phyloP scores from a whole-genome alignment of 2,797 vertebrate species.

The Sardinella longiceps region DNA sequence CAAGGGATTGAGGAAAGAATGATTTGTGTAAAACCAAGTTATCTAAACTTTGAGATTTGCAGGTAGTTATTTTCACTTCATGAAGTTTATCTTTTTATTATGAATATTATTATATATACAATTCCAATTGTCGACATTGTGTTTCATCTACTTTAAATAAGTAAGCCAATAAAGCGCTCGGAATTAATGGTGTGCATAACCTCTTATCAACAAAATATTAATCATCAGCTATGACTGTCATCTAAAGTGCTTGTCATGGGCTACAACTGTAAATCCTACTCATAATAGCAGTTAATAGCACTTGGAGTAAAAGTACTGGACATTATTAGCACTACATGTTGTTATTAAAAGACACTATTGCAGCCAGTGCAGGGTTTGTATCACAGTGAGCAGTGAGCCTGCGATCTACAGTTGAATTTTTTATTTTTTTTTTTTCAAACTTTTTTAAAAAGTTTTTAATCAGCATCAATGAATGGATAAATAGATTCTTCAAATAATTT shows the following conservation, averaged over 20 bases:
- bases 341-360: neutral
- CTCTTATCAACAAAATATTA: neutral
- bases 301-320: neutral
- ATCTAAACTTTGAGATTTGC: neutral
- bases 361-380: neutral
- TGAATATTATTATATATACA: neutral
- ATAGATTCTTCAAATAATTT: neutral
- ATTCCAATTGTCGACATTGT: too few species aligned
- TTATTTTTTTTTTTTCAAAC: too few species aligned
- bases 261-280: neutral
- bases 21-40: neutral
- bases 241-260: neutral
- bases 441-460: neutral
- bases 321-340: neutral
- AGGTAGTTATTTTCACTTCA: neutral
- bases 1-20: neutral
- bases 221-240: too few species aligned
- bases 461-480: neutral
- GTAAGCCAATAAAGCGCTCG: neutral
- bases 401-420: too few species aligned
- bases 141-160: too few species aligned
- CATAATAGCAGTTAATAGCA: neutral
- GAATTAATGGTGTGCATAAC: neutral
- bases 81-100: neutral
- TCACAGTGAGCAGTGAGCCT: too few species aligned